Percentiles rank a stretch among this genome's conserved stretches.
Conservation (phyloP, 2,113 vertebrate species). For the Corvus moneduloides region DNA sequence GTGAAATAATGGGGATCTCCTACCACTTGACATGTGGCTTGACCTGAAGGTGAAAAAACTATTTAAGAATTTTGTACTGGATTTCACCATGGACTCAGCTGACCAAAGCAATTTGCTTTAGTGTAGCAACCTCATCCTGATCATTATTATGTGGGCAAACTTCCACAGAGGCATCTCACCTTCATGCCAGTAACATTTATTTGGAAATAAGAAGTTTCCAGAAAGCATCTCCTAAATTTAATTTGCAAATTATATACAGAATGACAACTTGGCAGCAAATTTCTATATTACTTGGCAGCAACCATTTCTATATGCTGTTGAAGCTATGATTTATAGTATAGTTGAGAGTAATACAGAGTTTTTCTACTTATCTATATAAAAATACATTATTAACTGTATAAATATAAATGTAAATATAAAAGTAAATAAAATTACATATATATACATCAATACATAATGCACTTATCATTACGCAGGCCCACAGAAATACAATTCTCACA, state of each 20-base stretch:
- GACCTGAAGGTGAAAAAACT: slow-evolving; percentile 58
- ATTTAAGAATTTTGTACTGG: background rate
- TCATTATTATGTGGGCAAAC: background rate
- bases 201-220: background rate
- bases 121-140: background rate
- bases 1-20: slow-evolving; percentile 92
- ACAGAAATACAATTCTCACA: background rate
- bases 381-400: background rate
- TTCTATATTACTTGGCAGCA: background rate
- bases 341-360: background rate
- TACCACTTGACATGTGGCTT: slow-evolving; percentile 82
- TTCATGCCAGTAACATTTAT: background rate
- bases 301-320: background rate
- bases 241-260: background rate
- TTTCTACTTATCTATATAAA: background rate
- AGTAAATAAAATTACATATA: background rate
- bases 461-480: background rate
- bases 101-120: background rate
- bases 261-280: background rate
- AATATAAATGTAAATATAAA: background rate
- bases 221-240: background rate
- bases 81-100: background rate
- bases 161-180: background rate
- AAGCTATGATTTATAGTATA: background rate
- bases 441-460: background rate